A percentile compares a stretch with the other conserved stretches of the same genome.
Evolutionary conservation across 2,113 vertebrate species (phyloP).

Genomic region (Ifrita kowaldi): DNA sequence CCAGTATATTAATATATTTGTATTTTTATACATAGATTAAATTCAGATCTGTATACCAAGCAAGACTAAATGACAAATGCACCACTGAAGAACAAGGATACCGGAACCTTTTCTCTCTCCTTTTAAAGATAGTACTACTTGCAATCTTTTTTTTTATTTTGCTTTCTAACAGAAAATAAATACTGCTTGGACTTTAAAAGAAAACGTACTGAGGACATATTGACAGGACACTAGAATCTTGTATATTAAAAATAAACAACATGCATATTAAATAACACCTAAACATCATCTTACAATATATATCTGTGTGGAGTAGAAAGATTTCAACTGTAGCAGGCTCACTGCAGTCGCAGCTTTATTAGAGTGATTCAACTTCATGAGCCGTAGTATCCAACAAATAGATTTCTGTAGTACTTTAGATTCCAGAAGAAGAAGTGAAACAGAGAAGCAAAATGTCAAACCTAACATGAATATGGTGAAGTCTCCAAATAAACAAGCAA

Average conservation of each 20-base stretch:
- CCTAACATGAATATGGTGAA: neutral
- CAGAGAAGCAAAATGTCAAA: neutral
- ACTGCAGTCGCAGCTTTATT: neutral
- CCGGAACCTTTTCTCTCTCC: neutral
- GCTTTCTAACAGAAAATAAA: neutral
- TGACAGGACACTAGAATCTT: neutral
- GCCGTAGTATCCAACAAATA: neutral
- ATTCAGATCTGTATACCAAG: neutral
- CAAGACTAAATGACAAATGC: neutral
- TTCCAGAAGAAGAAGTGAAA: neutral
- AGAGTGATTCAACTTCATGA: neutral
- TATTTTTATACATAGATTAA: neutral
- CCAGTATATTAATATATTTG: neutral
- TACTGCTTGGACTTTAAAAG: neutral
- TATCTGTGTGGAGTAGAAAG: fast-evolving
- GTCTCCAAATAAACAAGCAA: neutral
- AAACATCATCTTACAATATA: neutral
- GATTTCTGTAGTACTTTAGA: neutral
- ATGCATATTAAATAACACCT: neutral
- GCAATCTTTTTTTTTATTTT: neutral
- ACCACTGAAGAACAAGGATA: neutral
- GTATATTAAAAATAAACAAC: neutral
- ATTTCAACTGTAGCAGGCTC: neutral
- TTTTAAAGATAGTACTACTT: neutral
- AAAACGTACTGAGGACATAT: neutral